Evolutionary conservation across 2,888 invertebrate genomes (phyloP), one percentile per base, ranked within the genome.

Genomic region (Lithodes maja): DNA sequence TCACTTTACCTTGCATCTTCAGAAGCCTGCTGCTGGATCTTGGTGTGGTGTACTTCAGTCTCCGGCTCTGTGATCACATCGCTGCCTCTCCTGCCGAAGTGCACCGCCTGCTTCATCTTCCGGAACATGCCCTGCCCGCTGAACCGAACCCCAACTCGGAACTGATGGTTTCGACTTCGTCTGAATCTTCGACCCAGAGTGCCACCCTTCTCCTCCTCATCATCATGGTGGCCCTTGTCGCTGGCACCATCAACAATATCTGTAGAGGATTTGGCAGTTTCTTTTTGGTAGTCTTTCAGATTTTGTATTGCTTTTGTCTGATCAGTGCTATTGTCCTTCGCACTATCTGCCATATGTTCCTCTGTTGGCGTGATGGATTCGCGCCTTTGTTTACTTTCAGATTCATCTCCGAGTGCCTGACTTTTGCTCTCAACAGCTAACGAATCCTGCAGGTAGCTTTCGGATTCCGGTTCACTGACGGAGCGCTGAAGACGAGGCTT

Each of bases 41-140:
- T 88, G 74, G 84, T 84, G 55, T 69, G 83, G 52, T 88, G 87
- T n/a, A 86, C 86, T 5, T 86, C 86, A 15, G 53, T 54, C 3
- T 69, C 80, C 5, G 55, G 15, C 3, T 69, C 80, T 2, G 55
- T 5, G 33, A 80, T 80, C 5, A 61, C 52, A 7, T 53, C 33
- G n/a, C 9, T 53, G 15, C 52, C 68, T 84, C 83, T 88, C 1
- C 53, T 53, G 84, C 87, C 87, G 53, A 88, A 84, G 74, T 88
- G 87, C 52, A 88, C 71, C 3, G 50, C 87, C 50, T 88, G 83
- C 74, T 78, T 78, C 80, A 88, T 79, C 80, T 74, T 78, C 74
- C 77, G 77, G 50, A 88, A 55, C 87, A 88, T 88, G 80, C 78
- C 77, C 71, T 83, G 83, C 12, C 87, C 82, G 74, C 84, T 88